Base-by-base conservation (phyloP, 1,140 invertebrate species). In the Achroia grisella region DNA sequence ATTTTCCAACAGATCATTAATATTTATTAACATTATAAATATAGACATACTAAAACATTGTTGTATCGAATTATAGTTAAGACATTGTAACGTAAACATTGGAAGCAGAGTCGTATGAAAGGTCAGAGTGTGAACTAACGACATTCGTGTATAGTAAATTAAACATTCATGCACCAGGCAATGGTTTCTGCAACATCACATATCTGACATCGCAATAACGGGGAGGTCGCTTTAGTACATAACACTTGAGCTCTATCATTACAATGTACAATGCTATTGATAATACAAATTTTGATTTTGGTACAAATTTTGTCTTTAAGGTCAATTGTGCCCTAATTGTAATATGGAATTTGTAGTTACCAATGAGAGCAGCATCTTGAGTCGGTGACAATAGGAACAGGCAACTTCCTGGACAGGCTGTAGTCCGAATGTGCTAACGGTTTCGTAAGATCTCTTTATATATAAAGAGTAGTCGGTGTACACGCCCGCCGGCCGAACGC, bases 361-460 rank as follows among this genome's bases (percentile, higher is more conserved):
- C 77, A 73, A 35, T 56, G 48, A 48, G 14, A 65, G 48, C 56
- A 65, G 57, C 73, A 81, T 81, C 43, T 66, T 69, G 60, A 23
- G 51, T n/a, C 30, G 52, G 50, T 64, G 55, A 68, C 56, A 65
- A 65, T 66, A 55, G 17, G 39, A 56, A 60, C 68, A 68, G 71
- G 54, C 68, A 64, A 77, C 62, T 79, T 77, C 78, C 78, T 75
- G 78, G 58, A 69, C 69, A 64, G 65, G 62, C 59, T 66, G 62
- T 72, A 64, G 64, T 75, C 62, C 62, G 73, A 82, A 75, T 78
- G 77, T 72, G 78, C 57, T 70, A 72, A 73, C 69, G 69, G 69
- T 78, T 72, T 75, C 64, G 74, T 68, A 77, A 75, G 68, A 72
- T 71, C 69, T 77, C 61, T 55, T 77, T 78, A 73, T 81, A 77